phyloP scores from a whole-genome alignment of 1,140 invertebrate genomes.

The Eriocheir sinensis region DNA sequence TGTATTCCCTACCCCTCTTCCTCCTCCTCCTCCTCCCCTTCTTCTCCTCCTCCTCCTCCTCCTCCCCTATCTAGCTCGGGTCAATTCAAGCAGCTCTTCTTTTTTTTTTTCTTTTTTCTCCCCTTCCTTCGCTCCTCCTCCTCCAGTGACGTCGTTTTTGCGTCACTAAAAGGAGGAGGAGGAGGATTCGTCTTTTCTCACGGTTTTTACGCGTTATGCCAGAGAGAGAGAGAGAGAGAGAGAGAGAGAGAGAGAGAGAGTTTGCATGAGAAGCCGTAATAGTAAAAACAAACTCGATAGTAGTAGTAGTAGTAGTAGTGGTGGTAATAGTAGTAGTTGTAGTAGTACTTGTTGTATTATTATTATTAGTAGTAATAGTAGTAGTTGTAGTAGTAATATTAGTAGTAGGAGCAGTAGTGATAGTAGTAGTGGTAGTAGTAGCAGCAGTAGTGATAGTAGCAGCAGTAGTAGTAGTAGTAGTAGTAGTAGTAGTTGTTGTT shows the following conservation, averaged over 20 bases:
- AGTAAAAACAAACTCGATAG: too few species aligned
- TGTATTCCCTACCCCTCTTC: not conserved
- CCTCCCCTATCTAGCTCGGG: not conserved
- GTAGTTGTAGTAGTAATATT: not conserved
- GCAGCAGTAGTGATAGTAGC: not conserved
- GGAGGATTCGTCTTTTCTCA: too few species aligned
- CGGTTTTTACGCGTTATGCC: too few species aligned
- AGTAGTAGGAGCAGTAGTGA: not conserved
- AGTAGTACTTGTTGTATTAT: not conserved
- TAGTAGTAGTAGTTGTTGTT: not conserved
- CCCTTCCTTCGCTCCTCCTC: constrained; percentile 27
- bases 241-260: not conserved
- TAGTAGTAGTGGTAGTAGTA: not conserved
- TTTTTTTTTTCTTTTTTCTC: not conserved
- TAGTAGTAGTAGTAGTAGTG: too few species aligned
- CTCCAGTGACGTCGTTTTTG: not conserved
- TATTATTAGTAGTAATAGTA: not conserved
- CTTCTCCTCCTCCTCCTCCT: not conserved
- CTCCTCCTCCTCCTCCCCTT: not conserved
- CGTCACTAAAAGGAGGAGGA: not conserved
- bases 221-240: not conserved
- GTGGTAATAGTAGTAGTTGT: not conserved
- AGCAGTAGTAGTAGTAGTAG: not conserved
- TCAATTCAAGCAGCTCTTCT: not conserved
- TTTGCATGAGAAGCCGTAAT: too few species aligned